Conservation (phyloP, 2,888 invertebrate genomes). For the Hydrotaea diabolus region DNA sequence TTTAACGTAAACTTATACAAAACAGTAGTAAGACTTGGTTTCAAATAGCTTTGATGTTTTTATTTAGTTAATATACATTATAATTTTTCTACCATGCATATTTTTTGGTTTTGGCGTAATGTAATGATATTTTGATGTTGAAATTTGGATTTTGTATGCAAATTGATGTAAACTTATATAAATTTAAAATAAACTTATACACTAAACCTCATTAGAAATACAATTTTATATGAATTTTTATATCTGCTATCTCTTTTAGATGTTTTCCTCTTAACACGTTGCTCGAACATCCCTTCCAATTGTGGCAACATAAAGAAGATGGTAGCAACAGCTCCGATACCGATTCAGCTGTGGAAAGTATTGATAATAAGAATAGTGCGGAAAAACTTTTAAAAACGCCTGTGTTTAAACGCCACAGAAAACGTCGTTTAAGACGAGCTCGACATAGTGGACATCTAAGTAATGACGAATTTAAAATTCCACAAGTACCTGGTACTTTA, state of each 20-base stretch:
- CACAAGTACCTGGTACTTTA: constrained; percentile 48
- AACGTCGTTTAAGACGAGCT: constrained; percentile 54
- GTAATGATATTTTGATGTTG: too few relatives aligned
- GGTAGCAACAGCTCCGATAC: constrained; percentile 49
- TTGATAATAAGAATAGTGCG: constrained; percentile 30
- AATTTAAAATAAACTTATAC: too few relatives aligned
- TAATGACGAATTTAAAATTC: constrained; percentile 59
- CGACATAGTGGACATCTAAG: constrained; percentile 45
- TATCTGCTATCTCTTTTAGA: constrained; percentile 80
- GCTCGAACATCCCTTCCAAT: constrained; percentile 78
- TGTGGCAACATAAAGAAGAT: constrained; percentile 37
- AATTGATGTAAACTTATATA: too few relatives aligned
- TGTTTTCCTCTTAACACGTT: constrained; percentile 96
- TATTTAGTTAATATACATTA: too few relatives aligned
- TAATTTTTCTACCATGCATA: too few relatives aligned
- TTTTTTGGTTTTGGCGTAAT: too few relatives aligned
- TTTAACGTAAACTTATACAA: too few relatives aligned
- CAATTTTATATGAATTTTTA: too few relatives aligned
- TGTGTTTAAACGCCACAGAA: constrained; percentile 37
- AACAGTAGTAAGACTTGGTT: too few relatives aligned
- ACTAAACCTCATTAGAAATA: too few relatives aligned
- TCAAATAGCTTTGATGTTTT: too few relatives aligned
- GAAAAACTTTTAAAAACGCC: constrained; percentile 17
- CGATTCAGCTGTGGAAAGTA: constrained; percentile 60
- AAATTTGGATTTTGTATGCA: too few relatives aligned